Conservation (phyloP, 2,888 invertebrate species). For the Podabrus alpinus region DNA sequence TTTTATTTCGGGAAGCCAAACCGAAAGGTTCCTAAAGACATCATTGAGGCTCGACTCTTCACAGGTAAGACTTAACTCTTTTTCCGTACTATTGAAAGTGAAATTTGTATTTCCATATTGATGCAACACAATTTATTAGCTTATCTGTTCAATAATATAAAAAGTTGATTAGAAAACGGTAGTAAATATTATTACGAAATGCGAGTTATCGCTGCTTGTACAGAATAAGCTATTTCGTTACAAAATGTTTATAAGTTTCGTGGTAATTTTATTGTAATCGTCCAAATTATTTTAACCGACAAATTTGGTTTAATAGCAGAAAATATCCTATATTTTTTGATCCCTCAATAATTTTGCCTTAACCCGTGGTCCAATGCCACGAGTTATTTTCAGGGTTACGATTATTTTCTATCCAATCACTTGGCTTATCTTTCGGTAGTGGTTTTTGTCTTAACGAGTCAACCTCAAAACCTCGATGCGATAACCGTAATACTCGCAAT, state of each 20-base stretch:
- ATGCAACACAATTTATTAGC: neutral
- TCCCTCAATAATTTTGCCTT: neutral
- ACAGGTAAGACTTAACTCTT: slow-evolving; percentile 54
- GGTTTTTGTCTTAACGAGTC: neutral
- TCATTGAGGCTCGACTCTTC: slow-evolving; percentile 64
- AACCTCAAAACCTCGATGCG: neutral
- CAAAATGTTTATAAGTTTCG: neutral
- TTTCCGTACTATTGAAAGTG: neutral
- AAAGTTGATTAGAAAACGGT: neutral
- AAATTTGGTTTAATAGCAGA: neutral
- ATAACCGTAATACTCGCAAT: too few relatives aligned
- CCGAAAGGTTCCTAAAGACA: slow-evolving; percentile 67
- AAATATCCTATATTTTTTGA: neutral
- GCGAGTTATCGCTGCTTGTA: neutral
- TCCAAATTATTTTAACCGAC: neutral
- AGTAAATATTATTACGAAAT: neutral
- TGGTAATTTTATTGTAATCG: neutral
- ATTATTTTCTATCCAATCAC: neutral
- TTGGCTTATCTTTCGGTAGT: neutral
- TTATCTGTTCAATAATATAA: neutral
- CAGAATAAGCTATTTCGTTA: neutral
- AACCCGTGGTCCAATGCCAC: neutral
- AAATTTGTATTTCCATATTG: neutral
- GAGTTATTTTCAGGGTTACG: neutral
- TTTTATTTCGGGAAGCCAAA: slow-evolving; percentile 73